Percentiles rank a stretch among this genome's conserved stretches.
phyloP scores from a whole-genome alignment of 2,797 vertebrate species.

The Apogon hyalosoma region DNA sequence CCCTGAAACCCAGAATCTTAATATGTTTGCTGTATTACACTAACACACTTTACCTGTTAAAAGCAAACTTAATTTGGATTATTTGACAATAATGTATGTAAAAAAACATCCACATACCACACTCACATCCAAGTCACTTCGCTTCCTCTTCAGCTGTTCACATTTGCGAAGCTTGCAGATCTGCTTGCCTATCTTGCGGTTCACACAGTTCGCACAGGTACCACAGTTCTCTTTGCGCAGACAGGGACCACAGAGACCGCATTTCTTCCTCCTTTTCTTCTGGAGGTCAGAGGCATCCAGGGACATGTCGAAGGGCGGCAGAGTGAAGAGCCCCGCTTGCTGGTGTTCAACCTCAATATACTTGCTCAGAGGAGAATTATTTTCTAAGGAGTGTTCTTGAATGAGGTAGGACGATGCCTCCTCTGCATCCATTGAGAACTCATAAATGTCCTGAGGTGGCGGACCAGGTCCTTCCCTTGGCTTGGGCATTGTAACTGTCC shows the following conservation, averaged over 20 bases:
- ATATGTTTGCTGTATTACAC: too few species aligned
- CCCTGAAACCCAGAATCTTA: too few species aligned
- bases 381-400: constrained; percentile 53
- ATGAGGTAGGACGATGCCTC: constrained; percentile 63
- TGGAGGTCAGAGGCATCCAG: constrained; percentile 55
- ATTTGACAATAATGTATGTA: background rate
- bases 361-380: constrained; percentile 78
- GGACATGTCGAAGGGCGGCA: constrained; percentile 42
- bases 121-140: constrained; percentile 59
- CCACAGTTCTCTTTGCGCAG: constrained; percentile 88
- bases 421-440: constrained; percentile 70
- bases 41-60: too few species aligned
- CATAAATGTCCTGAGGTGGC: constrained; percentile 63
- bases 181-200: constrained; percentile 90
- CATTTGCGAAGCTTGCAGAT: constrained; percentile 94
- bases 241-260: constrained; percentile 88
- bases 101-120: constrained; percentile 9
- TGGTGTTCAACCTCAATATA: constrained; percentile 82
- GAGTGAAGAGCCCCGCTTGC: constrained; percentile 79
- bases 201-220: constrained; percentile 87
- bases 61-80: too few species aligned
- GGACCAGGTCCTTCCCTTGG: constrained; percentile 46
- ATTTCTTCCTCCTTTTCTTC: constrained; percentile 89
- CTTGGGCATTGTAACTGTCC: constrained; percentile 70
- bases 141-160: constrained; percentile 87